Conservation (phyloP, 92 coral and sea anemone genomes). For the Zoanthus solanderi region DNA sequence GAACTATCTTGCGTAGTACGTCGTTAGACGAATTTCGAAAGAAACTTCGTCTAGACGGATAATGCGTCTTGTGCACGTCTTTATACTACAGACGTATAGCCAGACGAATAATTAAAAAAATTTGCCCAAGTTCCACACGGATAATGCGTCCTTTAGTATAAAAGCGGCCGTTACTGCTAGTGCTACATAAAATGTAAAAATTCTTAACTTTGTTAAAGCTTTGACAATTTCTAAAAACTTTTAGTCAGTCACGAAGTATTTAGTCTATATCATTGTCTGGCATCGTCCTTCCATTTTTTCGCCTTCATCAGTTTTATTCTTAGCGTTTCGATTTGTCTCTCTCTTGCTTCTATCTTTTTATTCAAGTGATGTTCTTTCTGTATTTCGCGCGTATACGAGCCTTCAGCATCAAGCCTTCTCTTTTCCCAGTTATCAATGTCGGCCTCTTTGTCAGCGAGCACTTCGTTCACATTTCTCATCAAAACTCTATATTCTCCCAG, state of each 20-base stretch:
- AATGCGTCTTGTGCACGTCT: too few species aligned
- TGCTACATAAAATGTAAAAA: too few species aligned
- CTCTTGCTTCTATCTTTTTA: constrained; percentile 61
- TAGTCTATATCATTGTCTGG: neutral
- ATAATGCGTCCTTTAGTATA: too few species aligned
- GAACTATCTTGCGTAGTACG: too few species aligned
- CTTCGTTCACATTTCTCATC: constrained; percentile 61
- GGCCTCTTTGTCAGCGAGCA: constrained; percentile 50
- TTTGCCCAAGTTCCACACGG: too few species aligned
- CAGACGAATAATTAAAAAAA: too few species aligned
- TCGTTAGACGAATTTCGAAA: too few species aligned
- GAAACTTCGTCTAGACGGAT: too few species aligned
- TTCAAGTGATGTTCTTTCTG: constrained; percentile 54
- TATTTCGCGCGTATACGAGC: constrained; percentile 46
- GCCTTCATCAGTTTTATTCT: constrained; percentile 61
- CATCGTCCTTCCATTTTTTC: constrained; percentile 64
- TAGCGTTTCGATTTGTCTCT: constrained; percentile 62
- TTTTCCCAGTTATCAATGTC: constrained; percentile 41
- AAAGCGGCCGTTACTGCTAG: too few species aligned
- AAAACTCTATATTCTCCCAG: constrained; percentile 54
- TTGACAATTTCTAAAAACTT: too few species aligned
- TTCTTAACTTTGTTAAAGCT: too few species aligned
- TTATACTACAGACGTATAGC: too few species aligned
- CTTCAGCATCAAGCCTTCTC: constrained; percentile 50
- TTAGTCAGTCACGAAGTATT: neutral